These are phyloP conservation scores for Meteorus colon DNA, from an alignment of 2,888 invertebrate species.

Conservation along the genomic window DNA sequence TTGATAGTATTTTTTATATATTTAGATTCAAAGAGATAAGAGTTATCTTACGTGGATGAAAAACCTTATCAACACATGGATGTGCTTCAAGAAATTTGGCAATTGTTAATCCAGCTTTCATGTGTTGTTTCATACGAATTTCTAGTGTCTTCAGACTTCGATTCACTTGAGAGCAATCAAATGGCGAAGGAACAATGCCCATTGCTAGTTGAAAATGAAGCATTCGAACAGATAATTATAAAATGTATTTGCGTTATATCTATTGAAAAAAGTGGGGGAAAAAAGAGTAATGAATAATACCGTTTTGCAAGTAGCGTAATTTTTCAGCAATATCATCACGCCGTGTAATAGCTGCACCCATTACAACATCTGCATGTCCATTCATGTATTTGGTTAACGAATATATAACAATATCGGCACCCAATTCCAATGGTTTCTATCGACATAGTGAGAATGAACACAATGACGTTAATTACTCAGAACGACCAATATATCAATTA, in stretches of 20 bases:
- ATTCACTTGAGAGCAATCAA: slow-evolving; percentile 95
- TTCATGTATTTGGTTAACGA: slow-evolving; percentile 99
- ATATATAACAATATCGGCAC: slow-evolving; percentile 93
- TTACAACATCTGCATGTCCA: slow-evolving; percentile 97
- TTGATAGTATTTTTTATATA: background rate
- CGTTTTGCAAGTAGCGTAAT: slow-evolving; percentile 90
- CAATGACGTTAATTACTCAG: slow-evolving; percentile 1
- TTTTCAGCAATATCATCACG: slow-evolving; percentile 81
- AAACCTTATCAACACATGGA: slow-evolving; percentile 84
- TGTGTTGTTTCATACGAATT: slow-evolving; percentile 92
- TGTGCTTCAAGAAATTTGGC: slow-evolving; percentile 89
- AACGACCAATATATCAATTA: background rate
- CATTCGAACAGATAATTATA: background rate
- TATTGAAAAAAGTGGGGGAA: background rate
- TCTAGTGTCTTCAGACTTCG: slow-evolving; percentile 95
- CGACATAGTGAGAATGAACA: slow-evolving; percentile 28
- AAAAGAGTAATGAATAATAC: slow-evolving; percentile 73
- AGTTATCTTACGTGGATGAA: slow-evolving; percentile 82
- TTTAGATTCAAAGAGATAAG: slow-evolving; percentile 21
- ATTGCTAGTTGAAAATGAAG: slow-evolving; percentile 77
- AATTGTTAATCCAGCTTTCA: slow-evolving; percentile 83
- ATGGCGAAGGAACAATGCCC: slow-evolving; percentile 96
- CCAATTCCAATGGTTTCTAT: slow-evolving; percentile 89
- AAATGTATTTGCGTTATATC: background rate
- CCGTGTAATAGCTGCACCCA: slow-evolving; percentile 91